phyloP scores from a whole-genome alignment of 2,113 vertebrate genomes.

The Onychorhynchus coronatus region DNA sequence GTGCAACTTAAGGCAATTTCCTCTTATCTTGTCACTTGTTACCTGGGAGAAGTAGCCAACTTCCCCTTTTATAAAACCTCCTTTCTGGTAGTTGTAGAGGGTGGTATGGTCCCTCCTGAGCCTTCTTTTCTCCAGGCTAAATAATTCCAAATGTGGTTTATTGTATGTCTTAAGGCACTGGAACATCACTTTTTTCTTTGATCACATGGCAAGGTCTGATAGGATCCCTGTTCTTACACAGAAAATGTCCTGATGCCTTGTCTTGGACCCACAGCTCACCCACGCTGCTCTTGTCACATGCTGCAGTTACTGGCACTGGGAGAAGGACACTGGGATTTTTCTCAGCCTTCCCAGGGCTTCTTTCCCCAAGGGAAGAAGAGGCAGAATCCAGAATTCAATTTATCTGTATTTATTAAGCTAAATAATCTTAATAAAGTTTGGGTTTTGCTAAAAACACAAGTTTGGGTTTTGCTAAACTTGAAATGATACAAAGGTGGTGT shows the following conservation, averaged over 20 bases:
- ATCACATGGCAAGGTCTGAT: neutral
- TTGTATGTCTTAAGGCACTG: neutral
- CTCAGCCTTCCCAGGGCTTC: neutral
- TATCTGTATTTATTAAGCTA: neutral
- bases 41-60: neutral
- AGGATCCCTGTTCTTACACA: neutral
- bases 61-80: accelerated
- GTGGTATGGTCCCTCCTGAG: neutral
- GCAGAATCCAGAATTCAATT: neutral
- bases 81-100: neutral
- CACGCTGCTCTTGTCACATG: accelerated
- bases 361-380: neutral
- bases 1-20: neutral
- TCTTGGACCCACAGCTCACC: neutral
- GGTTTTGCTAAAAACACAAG: neutral
- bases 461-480: neutral
- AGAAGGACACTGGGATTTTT: neutral
- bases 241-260: neutral
- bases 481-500: neutral
- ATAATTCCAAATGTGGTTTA: neutral
- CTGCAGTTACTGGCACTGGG: neutral
- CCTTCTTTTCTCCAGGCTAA: neutral
- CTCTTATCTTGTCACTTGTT: neutral
- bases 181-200: neutral
- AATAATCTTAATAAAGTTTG: no score